Evolutionary conservation across 1,140 invertebrate species (phyloP).

Genomic region (Drosophila kanapiae): DNA sequence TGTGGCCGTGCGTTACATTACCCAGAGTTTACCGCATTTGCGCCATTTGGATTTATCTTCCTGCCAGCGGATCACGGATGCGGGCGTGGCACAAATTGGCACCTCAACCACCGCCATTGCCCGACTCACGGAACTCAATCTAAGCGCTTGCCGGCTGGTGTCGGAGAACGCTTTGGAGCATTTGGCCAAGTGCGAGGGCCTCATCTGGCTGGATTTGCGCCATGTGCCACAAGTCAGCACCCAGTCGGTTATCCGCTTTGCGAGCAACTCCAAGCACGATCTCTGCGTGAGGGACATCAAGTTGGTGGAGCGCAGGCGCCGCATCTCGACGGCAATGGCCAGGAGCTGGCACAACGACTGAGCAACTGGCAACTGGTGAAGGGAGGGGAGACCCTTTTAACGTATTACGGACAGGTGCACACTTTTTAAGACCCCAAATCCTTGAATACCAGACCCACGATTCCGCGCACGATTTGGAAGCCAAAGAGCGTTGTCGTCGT

Average conservation of each 20-base stretch:
- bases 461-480: constrained; percentile 31
- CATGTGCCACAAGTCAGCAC: constrained; percentile 92
- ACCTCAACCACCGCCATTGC: constrained; percentile 85
- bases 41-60: constrained; percentile 92
- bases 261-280: constrained; percentile 90
- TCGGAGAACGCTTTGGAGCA: constrained; percentile 93
- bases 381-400: constrained; percentile 26
- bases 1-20: constrained; percentile 92
- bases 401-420: constrained; percentile 12
- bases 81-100: constrained; percentile 94
- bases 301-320: constrained; percentile 86
- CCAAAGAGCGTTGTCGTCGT: constrained; percentile 29
- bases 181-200: constrained; percentile 87
- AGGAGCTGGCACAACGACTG: constrained; percentile 61
- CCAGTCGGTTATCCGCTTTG: constrained; percentile 92
- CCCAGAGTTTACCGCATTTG: constrained; percentile 91
- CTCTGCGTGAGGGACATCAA: constrained; percentile 91
- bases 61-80: constrained; percentile 94
- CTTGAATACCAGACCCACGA: constrained; percentile 3
- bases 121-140: constrained; percentile 88
- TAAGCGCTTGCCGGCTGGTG: constrained; percentile 93
- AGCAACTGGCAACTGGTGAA: constrained; percentile 20
- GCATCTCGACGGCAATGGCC: constrained; percentile 27
- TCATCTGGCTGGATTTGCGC: constrained; percentile 90
- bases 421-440: constrained; percentile 16